phyloP scores from a whole-genome alignment of 2,797 vertebrate species.

The Helostoma temminkii region DNA sequence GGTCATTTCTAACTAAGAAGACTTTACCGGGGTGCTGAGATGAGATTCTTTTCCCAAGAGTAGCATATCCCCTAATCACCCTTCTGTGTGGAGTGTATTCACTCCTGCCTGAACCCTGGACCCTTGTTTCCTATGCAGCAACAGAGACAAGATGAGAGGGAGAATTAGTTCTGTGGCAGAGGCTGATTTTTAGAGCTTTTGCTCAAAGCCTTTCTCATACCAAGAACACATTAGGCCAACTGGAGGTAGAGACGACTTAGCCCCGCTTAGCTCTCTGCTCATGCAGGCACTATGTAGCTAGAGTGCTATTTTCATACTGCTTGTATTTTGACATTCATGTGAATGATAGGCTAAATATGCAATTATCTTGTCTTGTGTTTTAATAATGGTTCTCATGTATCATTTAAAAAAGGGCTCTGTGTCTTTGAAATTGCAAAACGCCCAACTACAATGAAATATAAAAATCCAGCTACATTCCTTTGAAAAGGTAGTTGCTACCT shows the following conservation, averaged over 20 bases:
- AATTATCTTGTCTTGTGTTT: conserved; percentile 18
- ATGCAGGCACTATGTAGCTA: conserved; percentile 14
- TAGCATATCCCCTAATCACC: conserved; percentile 60
- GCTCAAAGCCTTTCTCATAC: conserved; percentile 44
- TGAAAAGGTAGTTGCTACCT: background rate
- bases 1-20: conserved; percentile 21
- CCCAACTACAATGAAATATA: background rate
- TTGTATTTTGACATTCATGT: background rate
- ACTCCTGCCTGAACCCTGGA: conserved; percentile 57
- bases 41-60: conserved; percentile 25
- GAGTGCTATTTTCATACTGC: conserved; percentile 14
- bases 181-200: conserved; percentile 58
- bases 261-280: conserved; percentile 43
- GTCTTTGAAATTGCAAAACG: conserved; percentile 18
- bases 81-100: conserved; percentile 53
- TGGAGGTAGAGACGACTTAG: conserved; percentile 58
- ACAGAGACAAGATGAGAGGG: conserved; percentile 55
- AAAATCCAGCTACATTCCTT: background rate
- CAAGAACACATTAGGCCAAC: conserved; percentile 54
- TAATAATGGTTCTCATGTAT: conserved; percentile 5
- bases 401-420: conserved; percentile 17
- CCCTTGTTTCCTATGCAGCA: conserved; percentile 52
- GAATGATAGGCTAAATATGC: conserved; percentile 18
- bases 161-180: conserved; percentile 58
- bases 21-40: conserved; percentile 24